phyloP scores from a whole-genome alignment of 2,113 vertebrate species.

The Brachyistius frenatus region DNA sequence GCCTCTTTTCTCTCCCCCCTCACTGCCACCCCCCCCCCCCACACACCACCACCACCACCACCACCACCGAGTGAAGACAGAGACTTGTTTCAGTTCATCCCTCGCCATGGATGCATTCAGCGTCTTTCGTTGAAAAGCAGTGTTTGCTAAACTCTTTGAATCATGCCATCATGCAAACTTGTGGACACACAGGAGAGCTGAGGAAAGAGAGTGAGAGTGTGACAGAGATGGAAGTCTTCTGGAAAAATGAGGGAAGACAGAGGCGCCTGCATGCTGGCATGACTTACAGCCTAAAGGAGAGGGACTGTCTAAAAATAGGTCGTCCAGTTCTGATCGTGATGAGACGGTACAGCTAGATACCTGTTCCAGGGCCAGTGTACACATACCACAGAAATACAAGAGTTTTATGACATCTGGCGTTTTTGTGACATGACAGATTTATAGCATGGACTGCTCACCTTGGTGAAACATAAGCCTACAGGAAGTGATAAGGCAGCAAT shows the following conservation, averaged over 20 bases:
- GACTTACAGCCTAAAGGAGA: conserved; percentile 39
- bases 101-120: not conserved
- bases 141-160: conserved; percentile 4
- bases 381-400: conserved; percentile 17
- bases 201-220: conserved; percentile 2
- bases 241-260: conserved; percentile 20
- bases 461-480: conserved; percentile 32
- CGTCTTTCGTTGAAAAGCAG: not conserved
- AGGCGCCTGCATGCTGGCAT: conserved; percentile 37
- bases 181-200: conserved; percentile 9
- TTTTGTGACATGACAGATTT: conserved; percentile 42
- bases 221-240: conserved; percentile 52
- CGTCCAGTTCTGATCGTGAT: conserved; percentile 18
- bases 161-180: conserved; percentile 4
- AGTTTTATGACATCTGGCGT: conserved; percentile 11
- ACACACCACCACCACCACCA: not conserved
- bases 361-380: conserved; percentile 25
- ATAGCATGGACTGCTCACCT: conserved; percentile 30
- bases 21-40: not conserved
- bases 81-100: conserved; percentile 19
- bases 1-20: not conserved
- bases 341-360: conserved; percentile 56
- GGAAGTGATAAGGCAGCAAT: conserved; percentile 35
- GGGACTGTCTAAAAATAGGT: conserved; percentile 50
- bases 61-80: not conserved